Evolutionary conservation across 2,888 invertebrate species (phyloP), one percentile per base, ranked within the genome.

Genomic region (Gari tellinella): DNA sequence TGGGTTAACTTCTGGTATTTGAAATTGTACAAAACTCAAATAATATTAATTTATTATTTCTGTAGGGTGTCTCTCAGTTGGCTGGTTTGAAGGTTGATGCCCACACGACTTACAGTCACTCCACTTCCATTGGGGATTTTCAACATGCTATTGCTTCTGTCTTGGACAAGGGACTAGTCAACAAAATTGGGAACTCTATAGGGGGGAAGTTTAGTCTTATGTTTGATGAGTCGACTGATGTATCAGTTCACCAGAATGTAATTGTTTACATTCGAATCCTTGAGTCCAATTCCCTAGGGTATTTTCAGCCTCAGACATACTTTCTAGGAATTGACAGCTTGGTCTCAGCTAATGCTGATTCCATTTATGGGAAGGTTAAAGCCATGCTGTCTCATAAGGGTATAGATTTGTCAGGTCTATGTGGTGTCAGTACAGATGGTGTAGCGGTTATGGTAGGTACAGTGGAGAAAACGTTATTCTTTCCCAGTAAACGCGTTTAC

Each of bases 401-500:
- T 46, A 19, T 61, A 17, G 14, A 45, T 26, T 15, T 67, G 10
- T 45, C 25, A 26, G 52, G 51, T 21, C 40, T 77, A 8, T 57
- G 52, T 51, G 58, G n/a, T n/a, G n/a, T n/a, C n/a, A 37, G 67
- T 25, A 75, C 79, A 19, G 69, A 65, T 66, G 72, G 72, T 46
- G 70, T 68, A 8, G 64, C 69, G 41, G 69, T 79, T 14, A 70
- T 73, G 76, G n/a, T n/a, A n/a, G n/a, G n/a, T n/a, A n/a, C n/a
- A n/a, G n/a, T n/a, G n/a, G n/a, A n/a, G n/a, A n/a, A n/a, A n/a
- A n/a, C n/a, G n/a, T n/a, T n/a, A n/a, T n/a, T n/a, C n/a, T n/a
- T n/a, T n/a, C n/a, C n/a, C n/a, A n/a, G n/a, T n/a, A n/a, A n/a
- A n/a, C n/a, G n/a, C n/a, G n/a, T n/a, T n/a, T n/a, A n/a, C n/a